Evolutionary conservation across 1,140 invertebrate species (phyloP).

Genomic region (Riptortus pedestris): DNA sequence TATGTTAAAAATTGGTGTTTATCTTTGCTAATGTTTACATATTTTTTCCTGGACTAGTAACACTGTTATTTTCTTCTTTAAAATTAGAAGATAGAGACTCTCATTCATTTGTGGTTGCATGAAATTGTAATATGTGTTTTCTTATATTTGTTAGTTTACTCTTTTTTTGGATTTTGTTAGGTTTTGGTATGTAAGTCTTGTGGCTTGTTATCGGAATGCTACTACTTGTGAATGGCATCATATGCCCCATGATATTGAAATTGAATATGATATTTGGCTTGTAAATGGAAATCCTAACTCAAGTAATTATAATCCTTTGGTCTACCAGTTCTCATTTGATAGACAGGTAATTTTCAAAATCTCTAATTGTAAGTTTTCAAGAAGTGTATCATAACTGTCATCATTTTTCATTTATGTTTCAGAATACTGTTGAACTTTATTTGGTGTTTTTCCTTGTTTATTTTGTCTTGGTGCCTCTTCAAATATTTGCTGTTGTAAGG

Average conservation of each 20-base stretch:
- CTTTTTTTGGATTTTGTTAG: no score
- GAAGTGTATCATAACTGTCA: background rate
- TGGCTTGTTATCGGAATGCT: conserved; percentile 75
- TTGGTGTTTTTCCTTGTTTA: conserved; percentile 81
- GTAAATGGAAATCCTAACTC: conserved; percentile 90
- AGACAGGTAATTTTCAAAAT: conserved; percentile 47
- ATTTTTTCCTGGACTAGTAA: no score
- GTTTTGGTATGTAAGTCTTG: conserved; percentile 92
- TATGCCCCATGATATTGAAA: conserved; percentile 44
- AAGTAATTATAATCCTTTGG: conserved; percentile 70
- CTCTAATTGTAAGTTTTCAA: background rate
- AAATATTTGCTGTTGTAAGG: conserved; percentile 75
- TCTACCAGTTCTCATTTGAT: conserved; percentile 95
- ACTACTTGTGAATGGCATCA: conserved; percentile 73
- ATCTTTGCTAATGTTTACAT: no score
- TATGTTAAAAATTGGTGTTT: no score
- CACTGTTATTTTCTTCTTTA: no score
- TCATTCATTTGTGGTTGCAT: no score
- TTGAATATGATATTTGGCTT: conserved; percentile 89
- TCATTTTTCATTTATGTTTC: conserved; percentile 32
- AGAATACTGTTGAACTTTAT: conserved; percentile 85
- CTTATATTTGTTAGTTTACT: no score
- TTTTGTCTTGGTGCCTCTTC: conserved; percentile 73
- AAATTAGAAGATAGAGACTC: no score
- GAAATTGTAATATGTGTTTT: no score